Evolutionary conservation across 64 coral and sea anemone genomes (phyloP).

Genomic region (Actinia tenebrosa): DNA sequence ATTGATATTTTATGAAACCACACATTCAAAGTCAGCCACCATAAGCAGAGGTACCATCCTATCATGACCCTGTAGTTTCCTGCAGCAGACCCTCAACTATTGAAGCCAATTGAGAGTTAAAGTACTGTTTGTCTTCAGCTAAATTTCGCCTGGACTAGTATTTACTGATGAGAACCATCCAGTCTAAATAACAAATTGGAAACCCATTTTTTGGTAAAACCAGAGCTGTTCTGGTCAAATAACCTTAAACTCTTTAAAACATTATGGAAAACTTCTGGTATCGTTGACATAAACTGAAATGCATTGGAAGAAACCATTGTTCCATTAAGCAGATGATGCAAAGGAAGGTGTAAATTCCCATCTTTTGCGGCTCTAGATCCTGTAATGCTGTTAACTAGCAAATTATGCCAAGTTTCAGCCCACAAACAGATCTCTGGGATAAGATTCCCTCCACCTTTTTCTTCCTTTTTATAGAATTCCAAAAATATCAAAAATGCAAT

Average conservation of each 20-base stretch:
- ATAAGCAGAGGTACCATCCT: no score
- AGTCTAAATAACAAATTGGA: background rate
- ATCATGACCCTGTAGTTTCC: no score
- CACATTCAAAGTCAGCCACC: no score
- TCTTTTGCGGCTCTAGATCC: background rate
- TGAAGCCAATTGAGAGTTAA: no score
- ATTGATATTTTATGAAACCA: no score
- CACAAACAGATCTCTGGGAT: slow-evolving; percentile 23
- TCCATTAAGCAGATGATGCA: slow-evolving; percentile 46
- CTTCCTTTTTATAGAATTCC: slow-evolving; percentile 3
- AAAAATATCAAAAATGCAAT: slow-evolving; percentile 33
- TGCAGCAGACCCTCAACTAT: no score
- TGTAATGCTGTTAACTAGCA: slow-evolving; percentile 21
- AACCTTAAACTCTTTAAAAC: slow-evolving; percentile 28
- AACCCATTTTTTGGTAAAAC: slow-evolving; percentile 38
- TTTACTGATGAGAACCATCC: background rate
- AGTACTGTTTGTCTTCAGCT: no score
- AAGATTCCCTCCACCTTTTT: background rate
- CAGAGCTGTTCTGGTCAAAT: slow-evolving; percentile 23
- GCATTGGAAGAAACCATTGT: slow-evolving; percentile 27
- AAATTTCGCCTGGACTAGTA: no score
- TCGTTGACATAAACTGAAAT: background rate
- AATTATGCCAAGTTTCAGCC: slow-evolving; percentile 26
- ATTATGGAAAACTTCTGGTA: background rate
- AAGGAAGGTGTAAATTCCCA: background rate